A percentile compares a stretch with the other conserved stretches of the same genome.
Conservation (phyloP, 2,888 invertebrate genomes). For the Cataglyphis albicans region DNA sequence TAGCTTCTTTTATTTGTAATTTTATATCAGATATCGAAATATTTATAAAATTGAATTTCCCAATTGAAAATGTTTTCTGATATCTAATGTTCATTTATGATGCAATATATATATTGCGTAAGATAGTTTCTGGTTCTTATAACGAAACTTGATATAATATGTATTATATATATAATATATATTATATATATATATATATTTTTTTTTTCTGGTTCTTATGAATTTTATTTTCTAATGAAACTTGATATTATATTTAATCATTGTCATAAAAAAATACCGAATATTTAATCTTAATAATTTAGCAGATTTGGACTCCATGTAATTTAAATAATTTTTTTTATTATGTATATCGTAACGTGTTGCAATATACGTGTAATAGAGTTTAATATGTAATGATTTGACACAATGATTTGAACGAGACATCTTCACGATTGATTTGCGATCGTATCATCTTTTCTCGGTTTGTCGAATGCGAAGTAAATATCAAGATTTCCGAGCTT, state of each 20-base stretch:
- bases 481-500: neutral
- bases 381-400: neutral
- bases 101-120: too few relatives aligned
- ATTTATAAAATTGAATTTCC: neutral
- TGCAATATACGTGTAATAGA: neutral
- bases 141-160: too few relatives aligned
- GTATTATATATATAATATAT: neutral
- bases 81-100: neutral
- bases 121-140: too few relatives aligned
- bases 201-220: too few relatives aligned
- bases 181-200: too few relatives aligned
- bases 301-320: neutral
- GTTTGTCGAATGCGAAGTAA: neutral
- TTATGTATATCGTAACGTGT: neutral
- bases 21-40: neutral
- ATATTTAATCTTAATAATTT: neutral
- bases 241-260: too few relatives aligned
- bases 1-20: neutral
- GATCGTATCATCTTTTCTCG: neutral
- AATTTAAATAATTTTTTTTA: neutral
- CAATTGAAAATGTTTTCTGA: neutral
- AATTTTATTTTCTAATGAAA: too few relatives aligned
- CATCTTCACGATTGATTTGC: constrained; percentile 6
- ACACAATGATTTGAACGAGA: neutral
- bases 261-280: too few relatives aligned